Evolutionary conservation across 2,797 vertebrate species (phyloP).

Genomic region (Anomalospiza imberbis): DNA sequence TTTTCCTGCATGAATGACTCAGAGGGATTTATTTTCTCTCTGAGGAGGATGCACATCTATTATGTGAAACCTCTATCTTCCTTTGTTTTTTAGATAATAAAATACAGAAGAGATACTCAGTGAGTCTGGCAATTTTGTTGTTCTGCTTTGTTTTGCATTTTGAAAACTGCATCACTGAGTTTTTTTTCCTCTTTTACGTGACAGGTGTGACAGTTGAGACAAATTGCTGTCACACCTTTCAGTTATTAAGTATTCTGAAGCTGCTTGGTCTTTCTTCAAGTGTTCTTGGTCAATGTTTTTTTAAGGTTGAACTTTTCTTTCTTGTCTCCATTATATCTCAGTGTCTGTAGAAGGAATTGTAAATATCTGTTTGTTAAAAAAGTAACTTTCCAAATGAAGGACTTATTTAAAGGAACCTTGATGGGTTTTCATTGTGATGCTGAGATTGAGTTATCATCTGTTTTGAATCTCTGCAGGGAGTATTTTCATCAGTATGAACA

Average conservation of each 20-base stretch:
- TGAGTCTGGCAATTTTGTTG: neutral
- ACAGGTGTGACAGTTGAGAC: neutral
- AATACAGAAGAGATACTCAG: neutral
- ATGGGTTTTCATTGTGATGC: neutral
- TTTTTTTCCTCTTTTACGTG: neutral
- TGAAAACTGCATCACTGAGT: neutral
- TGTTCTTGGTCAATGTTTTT: neutral
- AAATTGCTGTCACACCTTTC: neutral
- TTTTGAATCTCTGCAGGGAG: neutral
- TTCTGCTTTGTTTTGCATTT: constrained; percentile 1
- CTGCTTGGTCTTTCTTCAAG: neutral
- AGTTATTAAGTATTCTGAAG: neutral
- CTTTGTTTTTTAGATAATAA: neutral
- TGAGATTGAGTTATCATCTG: neutral
- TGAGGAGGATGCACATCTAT: neutral
- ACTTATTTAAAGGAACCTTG: neutral
- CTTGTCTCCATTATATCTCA: neutral
- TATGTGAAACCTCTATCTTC: neutral
- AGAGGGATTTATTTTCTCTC: neutral
- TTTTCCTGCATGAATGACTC: neutral
- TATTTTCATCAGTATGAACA: neutral
- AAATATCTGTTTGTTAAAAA: neutral
- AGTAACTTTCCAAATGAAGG: neutral
- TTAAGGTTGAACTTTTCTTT: neutral
- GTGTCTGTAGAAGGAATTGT: neutral